Conservation (phyloP, 2,888 invertebrate genomes). For the Tachina grossa region DNA sequence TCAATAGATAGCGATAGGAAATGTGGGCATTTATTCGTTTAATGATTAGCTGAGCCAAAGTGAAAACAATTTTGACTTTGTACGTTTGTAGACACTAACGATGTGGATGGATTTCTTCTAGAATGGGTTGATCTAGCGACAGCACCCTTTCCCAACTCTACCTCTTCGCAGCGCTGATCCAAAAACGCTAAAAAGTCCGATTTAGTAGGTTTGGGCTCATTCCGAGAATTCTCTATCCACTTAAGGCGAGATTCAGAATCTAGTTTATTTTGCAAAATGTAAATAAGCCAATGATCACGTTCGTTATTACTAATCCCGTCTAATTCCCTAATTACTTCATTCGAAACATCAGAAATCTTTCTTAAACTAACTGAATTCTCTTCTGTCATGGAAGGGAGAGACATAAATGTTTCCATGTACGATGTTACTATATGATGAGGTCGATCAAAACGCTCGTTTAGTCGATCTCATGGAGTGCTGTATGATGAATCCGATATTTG, state of each 20-base stretch:
- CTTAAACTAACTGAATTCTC: neutral
- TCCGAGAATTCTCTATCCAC: slow-evolving; percentile 16
- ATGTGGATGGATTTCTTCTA: slow-evolving; percentile 4
- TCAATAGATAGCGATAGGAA: slow-evolving; percentile 26
- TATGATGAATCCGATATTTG: too few species aligned
- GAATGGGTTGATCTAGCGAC: neutral
- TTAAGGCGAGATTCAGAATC: slow-evolving; percentile 13
- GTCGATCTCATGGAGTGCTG: slow-evolving; percentile 9
- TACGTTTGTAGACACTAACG: neutral
- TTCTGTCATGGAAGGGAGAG: slow-evolving; percentile 13
- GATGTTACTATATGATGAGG: too few species aligned
- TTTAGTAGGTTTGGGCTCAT: slow-evolving; percentile 3
- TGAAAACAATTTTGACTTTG: neutral
- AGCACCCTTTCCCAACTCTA: too few species aligned
- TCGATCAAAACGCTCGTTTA: slow-evolving; percentile 53
- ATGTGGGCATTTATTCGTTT: slow-evolving; percentile 7
- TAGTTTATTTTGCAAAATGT: slow-evolving; percentile 4
- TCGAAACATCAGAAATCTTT: neutral
- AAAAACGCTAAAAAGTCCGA: slow-evolving; percentile 7
- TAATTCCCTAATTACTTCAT: neutral
- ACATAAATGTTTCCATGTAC: slow-evolving; percentile 55
- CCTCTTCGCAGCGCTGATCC: too few species aligned
- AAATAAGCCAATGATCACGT: slow-evolving; percentile 24
- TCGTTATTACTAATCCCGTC: neutral
- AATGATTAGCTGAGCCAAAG: slow-evolving; percentile 10